phyloP scores from a whole-genome alignment of 2,113 vertebrate species.

The Oreotrochilus melanogaster region DNA sequence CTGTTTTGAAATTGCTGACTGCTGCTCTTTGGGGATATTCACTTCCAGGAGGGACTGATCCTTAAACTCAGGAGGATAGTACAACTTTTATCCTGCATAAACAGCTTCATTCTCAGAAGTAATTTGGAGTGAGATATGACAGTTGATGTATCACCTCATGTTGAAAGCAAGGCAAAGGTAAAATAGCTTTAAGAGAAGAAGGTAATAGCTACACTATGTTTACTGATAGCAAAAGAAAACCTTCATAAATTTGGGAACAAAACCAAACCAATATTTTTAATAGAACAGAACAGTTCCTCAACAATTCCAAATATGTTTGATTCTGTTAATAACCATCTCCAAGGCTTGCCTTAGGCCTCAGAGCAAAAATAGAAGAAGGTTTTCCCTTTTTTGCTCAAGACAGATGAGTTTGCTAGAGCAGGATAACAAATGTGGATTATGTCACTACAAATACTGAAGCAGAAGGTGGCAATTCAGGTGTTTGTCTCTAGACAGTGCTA shows the following conservation, averaged over 20 bases:
- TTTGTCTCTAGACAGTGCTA: neutral
- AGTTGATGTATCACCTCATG: neutral
- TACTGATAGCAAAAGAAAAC: neutral
- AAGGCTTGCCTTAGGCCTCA: neutral
- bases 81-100: neutral
- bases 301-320: neutral
- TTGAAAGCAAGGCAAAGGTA: neutral
- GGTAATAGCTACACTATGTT: neutral
- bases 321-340: neutral
- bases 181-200: neutral
- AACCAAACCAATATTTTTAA: neutral
- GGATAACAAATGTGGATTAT: neutral
- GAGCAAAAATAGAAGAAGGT: neutral
- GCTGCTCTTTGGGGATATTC: neutral
- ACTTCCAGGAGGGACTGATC: neutral
- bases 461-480: neutral
- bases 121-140: neutral
- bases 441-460: neutral
- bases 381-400: neutral
- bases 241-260: neutral
- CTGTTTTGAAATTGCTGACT: slow-evolving; percentile 5
- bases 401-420: neutral
- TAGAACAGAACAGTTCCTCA: neutral
- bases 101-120: neutral
- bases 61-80: neutral